Conservation (phyloP, 1,140 invertebrate species). For the Nixonia krombeini region DNA sequence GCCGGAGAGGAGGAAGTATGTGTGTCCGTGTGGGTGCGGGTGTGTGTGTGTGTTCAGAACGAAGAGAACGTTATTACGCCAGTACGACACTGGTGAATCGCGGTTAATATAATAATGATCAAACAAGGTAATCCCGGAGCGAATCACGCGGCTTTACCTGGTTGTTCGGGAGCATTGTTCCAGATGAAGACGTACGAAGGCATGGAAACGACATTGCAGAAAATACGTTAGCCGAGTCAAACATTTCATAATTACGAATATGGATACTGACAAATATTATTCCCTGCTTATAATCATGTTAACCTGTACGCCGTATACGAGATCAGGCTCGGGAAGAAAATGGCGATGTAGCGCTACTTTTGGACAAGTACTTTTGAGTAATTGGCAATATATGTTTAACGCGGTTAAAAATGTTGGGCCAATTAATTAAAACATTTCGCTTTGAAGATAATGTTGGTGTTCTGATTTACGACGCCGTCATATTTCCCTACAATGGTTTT, state of each 20-base stretch:
- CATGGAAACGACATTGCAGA: conserved; percentile 16
- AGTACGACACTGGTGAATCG: conserved; percentile 32
- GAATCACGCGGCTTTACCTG: conserved; percentile 34
- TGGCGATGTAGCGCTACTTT: too few relatives aligned
- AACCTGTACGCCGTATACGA: neutral
- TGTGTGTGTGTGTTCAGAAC: conserved; percentile 20
- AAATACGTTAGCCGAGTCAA: conserved; percentile 35
- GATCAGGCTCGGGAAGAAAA: too few relatives aligned
- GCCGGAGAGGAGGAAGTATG: neutral
- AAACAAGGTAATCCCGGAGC: conserved; percentile 43
- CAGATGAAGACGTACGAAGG: conserved; percentile 25
- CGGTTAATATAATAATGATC: conserved; percentile 47
- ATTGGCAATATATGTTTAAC: too few relatives aligned
- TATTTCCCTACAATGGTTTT: too few relatives aligned
- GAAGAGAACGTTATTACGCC: conserved; percentile 38
- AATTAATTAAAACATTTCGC: too few relatives aligned
- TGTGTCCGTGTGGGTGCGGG: too few relatives aligned
- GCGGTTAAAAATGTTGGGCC: too few relatives aligned
- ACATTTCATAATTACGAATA: conserved; percentile 31
- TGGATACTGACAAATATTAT: conserved; percentile 10
- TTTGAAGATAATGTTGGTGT: too few relatives aligned
- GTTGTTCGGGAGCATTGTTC: conserved; percentile 43
- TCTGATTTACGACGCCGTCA: too few relatives aligned
- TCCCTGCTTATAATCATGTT: conserved; percentile 11
- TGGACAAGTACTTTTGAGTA: too few relatives aligned